phyloP scores from a whole-genome alignment of 2,113 vertebrate species.

The Saguinus imperator region DNA sequence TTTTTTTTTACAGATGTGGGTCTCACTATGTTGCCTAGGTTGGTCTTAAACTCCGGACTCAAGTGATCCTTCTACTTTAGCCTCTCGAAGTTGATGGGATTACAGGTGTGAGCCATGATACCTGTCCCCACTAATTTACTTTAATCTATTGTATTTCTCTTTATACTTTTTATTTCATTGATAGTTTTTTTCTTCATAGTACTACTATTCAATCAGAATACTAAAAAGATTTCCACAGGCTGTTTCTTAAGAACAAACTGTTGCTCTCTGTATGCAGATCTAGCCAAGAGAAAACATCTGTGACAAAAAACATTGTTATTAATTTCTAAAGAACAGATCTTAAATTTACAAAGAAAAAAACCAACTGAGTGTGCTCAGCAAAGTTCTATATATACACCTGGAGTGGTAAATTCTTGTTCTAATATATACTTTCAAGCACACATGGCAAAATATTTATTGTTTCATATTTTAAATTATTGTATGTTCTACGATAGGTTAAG shows the following conservation, averaged over 20 bases:
- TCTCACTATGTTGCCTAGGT: no score
- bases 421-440: not conserved
- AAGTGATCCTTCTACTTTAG: no score
- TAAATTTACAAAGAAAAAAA: not conserved
- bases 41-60: no score
- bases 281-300: not conserved
- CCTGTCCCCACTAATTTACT: not conserved
- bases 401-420: not conserved
- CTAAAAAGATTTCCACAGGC: not conserved
- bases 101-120: no score
- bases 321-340: not conserved
- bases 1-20: no score
- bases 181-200: not conserved
- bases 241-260: not conserved
- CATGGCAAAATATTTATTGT: not conserved
- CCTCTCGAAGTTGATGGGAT: no score
- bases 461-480: not conserved
- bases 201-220: not conserved
- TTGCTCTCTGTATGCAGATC: not conserved
- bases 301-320: not conserved
- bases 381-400: not conserved
- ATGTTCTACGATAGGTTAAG: not conserved
- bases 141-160: not conserved
- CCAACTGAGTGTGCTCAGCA: not conserved
- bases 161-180: not conserved